phyloP scores from a whole-genome alignment of 2,797 vertebrate genomes.

The Halcyon chelicuti region DNA sequence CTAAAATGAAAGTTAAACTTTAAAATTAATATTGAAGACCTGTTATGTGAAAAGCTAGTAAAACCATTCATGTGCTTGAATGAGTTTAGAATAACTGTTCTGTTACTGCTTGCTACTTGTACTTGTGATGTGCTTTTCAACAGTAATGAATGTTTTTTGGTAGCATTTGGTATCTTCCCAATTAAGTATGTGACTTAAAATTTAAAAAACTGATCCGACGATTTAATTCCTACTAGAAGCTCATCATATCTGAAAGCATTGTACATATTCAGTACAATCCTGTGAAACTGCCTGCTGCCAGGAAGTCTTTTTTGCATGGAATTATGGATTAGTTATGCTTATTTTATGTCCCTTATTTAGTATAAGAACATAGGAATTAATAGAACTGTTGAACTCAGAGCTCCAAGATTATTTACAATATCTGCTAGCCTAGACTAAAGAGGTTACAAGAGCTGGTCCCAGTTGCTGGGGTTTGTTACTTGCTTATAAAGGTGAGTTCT shows the following conservation, averaged over 20 bases:
- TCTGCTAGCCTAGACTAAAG: not conserved
- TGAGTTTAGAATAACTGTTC: not conserved
- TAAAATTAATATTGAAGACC: not conserved
- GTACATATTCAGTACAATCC: not conserved
- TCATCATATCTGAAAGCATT: not conserved
- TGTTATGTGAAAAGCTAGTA: not conserved
- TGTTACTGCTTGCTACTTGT: not conserved
- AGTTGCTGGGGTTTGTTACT: not conserved
- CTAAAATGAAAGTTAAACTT: not conserved
- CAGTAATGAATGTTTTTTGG: not conserved
- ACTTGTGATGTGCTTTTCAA: not conserved
- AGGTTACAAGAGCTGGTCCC: not conserved
- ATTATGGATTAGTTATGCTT: not conserved
- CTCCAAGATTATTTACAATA: not conserved
- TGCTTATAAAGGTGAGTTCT: not conserved
- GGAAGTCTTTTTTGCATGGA: not conserved
- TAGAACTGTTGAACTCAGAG: not conserved
- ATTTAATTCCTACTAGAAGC: not conserved
- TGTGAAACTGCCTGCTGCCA: not conserved
- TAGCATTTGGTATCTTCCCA: not conserved
- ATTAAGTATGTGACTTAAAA: not conserved
- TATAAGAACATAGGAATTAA: not conserved
- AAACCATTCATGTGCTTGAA: not conserved
- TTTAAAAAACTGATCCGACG: no score
- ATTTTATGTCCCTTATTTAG: not conserved